Evolutionary conservation across 2,888 invertebrate genomes (phyloP), one percentile per base, ranked within the genome.

Genomic region (Parelbella ahira): DNA sequence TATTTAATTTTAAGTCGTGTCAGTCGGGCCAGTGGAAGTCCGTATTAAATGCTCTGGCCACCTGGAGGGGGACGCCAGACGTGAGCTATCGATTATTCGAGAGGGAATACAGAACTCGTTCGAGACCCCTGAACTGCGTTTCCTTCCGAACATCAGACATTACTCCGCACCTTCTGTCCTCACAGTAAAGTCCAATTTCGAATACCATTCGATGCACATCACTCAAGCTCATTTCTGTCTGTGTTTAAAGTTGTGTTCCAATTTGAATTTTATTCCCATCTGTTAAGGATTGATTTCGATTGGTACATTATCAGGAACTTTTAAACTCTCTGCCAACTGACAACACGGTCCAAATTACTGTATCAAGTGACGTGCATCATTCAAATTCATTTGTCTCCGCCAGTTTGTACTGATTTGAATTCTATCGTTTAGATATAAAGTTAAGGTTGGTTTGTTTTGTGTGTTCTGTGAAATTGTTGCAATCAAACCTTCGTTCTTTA

Each of bases 11-110:
- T n/a, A n/a, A n/a, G n/a, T n/a, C n/a, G n/a, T n/a, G n/a, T n/a
- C n/a, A n/a, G n/a, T n/a, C n/a, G n/a, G n/a, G n/a, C n/a, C n/a
- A n/a, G n/a, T n/a, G n/a, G n/a, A n/a, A n/a, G n/a, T n/a, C n/a
- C n/a, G n/a, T n/a, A n/a, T 33, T 34, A 33, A 34, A 5, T 2
- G 20, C 19, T 10, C 29, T 23, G 67, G 67, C 58, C 64, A 79
- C 77, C 79, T 79, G 68, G 63, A 67, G 61, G 60, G 58, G 41
- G 30, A 49, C 48, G 70, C 83, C 86, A 86, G 86, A 86, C 86
- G 86, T 84, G 84, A 83, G 78, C 70, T 86, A 86, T 86, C 84
- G 86, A 86, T 86, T 86, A 84, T 86, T 84, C 73, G 81, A 81
- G 82, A 80, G 77, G 74, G 82, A 81, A 78, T 74, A 75, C 71